These are phyloP conservation scores for Poliocrania exsul DNA, from an alignment of 2,797 vertebrate species.

Conservation along the genomic window DNA sequence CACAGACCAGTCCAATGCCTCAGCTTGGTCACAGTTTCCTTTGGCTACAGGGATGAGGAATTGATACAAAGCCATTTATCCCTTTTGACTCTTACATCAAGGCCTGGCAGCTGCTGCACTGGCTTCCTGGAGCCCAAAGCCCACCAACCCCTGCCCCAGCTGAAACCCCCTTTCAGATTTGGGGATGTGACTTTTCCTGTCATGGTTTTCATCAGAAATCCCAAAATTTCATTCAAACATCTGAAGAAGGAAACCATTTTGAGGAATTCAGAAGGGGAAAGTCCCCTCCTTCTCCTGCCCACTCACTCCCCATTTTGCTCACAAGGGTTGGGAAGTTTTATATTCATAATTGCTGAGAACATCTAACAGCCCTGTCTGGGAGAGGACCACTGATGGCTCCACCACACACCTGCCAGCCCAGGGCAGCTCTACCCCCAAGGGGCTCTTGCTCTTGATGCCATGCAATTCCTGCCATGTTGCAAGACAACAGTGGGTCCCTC, in stretches of 20 bases:
- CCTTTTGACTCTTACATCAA: background rate
- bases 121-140: background rate
- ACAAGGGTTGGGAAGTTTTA: accelerated
- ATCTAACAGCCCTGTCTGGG: background rate
- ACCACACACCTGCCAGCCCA: accelerated
- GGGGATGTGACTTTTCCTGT: background rate
- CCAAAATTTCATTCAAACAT: background rate
- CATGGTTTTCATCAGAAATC: background rate
- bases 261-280: background rate
- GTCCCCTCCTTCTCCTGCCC: background rate
- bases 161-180: background rate
- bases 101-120: background rate
- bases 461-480: background rate
- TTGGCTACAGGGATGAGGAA: accelerated
- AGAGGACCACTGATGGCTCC: accelerated
- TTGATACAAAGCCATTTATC: background rate
- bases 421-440: accelerated
- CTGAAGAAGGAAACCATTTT: background rate
- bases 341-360: background rate
- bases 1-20: background rate
- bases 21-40: background rate
- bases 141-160: background rate
- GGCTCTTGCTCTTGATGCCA: background rate
- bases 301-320: background rate
- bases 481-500: accelerated